phyloP scores from a whole-genome alignment of 2,797 vertebrate genomes.

The Australoheros facetus region DNA sequence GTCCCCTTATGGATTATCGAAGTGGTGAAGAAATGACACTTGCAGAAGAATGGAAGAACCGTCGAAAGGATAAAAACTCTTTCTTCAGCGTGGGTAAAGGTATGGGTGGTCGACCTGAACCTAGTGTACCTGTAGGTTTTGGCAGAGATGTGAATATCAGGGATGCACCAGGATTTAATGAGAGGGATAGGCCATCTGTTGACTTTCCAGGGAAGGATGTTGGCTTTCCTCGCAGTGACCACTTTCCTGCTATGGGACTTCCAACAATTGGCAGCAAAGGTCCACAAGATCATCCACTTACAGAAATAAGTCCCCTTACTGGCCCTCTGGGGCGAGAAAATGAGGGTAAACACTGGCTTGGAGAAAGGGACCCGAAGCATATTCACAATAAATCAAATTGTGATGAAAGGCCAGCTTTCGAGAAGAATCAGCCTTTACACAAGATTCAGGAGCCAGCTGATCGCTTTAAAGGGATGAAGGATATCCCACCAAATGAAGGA shows the following conservation, averaged over 20 bases:
- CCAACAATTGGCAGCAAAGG: slow-evolving; percentile 60
- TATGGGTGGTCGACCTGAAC: slow-evolving; percentile 67
- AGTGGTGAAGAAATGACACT: slow-evolving; percentile 81
- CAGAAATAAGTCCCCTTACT: slow-evolving; percentile 55
- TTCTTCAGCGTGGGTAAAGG: slow-evolving; percentile 67
- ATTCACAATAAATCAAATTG: slow-evolving; percentile 52
- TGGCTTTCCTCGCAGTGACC: slow-evolving; percentile 66
- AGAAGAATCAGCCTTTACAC: slow-evolving; percentile 62
- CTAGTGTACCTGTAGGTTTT: slow-evolving; percentile 79
- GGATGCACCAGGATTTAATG: slow-evolving; percentile 69
- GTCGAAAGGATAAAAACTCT: slow-evolving; percentile 83
- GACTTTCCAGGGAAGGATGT: slow-evolving; percentile 72
- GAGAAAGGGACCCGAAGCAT: slow-evolving; percentile 69
- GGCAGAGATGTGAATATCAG: slow-evolving; percentile 65
- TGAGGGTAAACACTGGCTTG: slow-evolving; percentile 75
- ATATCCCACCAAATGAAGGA: slow-evolving; percentile 58
- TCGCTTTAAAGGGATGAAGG: slow-evolving; percentile 73
- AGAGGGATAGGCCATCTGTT: slow-evolving; percentile 57
- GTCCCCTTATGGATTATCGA: slow-evolving; percentile 74
- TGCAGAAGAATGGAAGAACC: slow-evolving; percentile 83
- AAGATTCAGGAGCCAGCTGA: slow-evolving; percentile 56
- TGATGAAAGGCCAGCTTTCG: slow-evolving; percentile 65
- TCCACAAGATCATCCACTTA: slow-evolving; percentile 59
- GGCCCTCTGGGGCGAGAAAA: slow-evolving; percentile 65
- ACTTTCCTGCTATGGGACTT: slow-evolving; percentile 62